Percentiles rank a stretch among this genome's conserved stretches.
phyloP scores from a whole-genome alignment of 2,797 vertebrate species.

The Martes flavigula region DNA sequence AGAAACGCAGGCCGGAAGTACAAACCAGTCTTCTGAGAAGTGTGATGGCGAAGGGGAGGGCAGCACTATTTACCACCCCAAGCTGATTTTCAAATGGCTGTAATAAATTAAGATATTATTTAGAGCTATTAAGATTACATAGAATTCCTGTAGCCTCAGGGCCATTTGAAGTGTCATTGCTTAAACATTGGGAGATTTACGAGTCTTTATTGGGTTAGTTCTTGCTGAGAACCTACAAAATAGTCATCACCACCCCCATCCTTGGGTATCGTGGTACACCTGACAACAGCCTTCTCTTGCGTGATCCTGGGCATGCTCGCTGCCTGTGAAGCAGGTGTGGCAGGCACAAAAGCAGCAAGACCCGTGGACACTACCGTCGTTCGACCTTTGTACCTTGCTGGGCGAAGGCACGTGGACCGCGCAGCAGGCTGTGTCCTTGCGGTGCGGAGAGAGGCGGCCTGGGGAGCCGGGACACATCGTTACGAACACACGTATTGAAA shows the following conservation, averaged over 20 bases:
- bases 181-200: not conserved
- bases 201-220: conserved; percentile 7
- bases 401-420: not conserved
- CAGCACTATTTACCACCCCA: not conserved
- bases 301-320: not conserved
- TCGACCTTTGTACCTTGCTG: not conserved
- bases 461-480: not conserved
- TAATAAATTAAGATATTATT: conserved; percentile 23
- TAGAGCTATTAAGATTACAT: not conserved
- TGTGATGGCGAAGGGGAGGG: not conserved
- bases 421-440: accelerated
- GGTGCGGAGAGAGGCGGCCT: not conserved
- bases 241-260: not conserved
- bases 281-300: not conserved
- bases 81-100: conserved; percentile 9
- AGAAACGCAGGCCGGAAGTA: not conserved
- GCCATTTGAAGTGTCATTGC: not conserved
- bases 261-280: not conserved
- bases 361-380: not conserved
- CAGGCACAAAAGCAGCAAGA: not conserved
- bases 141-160: not conserved
- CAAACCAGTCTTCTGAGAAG: not conserved
- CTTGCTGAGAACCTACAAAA: not conserved
- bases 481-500: not conserved
- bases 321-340: not conserved